phyloP scores from a whole-genome alignment of 2,888 invertebrate species.

The Sialis fuliginosa region DNA sequence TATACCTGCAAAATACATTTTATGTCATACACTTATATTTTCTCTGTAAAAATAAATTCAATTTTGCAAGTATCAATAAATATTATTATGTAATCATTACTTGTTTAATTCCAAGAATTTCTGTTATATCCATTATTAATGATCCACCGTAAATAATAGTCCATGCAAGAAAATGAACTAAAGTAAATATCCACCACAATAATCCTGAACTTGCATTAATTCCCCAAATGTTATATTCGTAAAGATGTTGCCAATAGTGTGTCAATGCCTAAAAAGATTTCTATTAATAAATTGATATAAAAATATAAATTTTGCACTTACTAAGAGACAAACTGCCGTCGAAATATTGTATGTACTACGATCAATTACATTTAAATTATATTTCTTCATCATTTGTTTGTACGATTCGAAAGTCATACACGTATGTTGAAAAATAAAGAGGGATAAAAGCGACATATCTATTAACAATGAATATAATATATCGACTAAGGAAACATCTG shows the following conservation, averaged over 20 bases:
- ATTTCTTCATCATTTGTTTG: conserved; percentile 25
- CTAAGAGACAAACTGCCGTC: conserved; percentile 17
- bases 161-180: conserved; percentile 35
- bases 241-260: conserved; percentile 30
- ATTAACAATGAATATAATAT: conserved; percentile 19
- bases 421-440: conserved; percentile 39
- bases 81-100: conserved; percentile 13
- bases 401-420: conserved; percentile 29
- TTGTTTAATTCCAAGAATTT: conserved; percentile 41
- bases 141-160: conserved; percentile 38
- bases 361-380: conserved; percentile 25
- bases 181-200: conserved; percentile 29
- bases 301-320: too few species aligned
- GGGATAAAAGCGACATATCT: conserved; percentile 28
- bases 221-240: conserved; percentile 33
- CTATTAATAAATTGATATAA: conserved; percentile 13
- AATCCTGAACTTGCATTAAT: conserved; percentile 27
- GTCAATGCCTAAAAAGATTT: conserved; percentile 26
- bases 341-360: conserved; percentile 30
- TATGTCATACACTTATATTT: neutral
- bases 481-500: neutral
- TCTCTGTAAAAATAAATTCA: neutral
- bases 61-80: neutral
- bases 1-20: conserved; percentile 24
- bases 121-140: conserved; percentile 40